These are phyloP conservation scores for Ochlodes sylvanus DNA, from an alignment of 2,888 invertebrate species.

Conservation along the genomic window DNA sequence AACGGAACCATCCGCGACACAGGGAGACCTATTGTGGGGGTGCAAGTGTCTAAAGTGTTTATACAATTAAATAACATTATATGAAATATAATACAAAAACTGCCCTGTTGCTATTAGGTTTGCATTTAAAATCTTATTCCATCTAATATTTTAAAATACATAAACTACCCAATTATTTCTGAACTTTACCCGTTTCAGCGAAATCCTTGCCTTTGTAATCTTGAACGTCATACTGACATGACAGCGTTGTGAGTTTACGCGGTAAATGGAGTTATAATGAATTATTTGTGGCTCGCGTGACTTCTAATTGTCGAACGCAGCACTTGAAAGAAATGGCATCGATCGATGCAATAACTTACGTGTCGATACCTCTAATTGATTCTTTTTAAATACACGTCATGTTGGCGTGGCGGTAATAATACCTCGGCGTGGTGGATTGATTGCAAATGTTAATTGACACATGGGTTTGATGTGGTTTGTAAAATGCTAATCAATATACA, in stretches of 20 bases:
- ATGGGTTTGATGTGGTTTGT: too few species aligned
- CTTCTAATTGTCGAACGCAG: constrained; percentile 62
- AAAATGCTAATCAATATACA: too few species aligned
- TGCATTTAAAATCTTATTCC: too few species aligned
- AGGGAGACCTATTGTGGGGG: too few species aligned
- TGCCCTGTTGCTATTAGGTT: too few species aligned
- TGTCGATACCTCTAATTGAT: constrained; percentile 27
- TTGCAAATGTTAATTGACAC: not conserved
- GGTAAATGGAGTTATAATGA: constrained; percentile 73
- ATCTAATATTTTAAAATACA: constrained; percentile 2
- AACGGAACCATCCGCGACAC: too few species aligned
- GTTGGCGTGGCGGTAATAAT: not conserved
- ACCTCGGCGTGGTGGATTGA: not conserved
- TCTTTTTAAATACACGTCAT: constrained; percentile 5
- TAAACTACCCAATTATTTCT: constrained; percentile 81
- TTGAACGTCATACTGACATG: constrained; percentile 80
- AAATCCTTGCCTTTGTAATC: constrained; percentile 64
- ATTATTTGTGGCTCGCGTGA: constrained; percentile 82
- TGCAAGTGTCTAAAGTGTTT: too few species aligned
- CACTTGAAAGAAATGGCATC: constrained; percentile 39
- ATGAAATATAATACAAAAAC: too few species aligned
- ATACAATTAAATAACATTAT: too few species aligned
- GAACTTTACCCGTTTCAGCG: constrained; percentile 67
- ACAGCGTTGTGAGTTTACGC: constrained; percentile 81
- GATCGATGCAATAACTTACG: constrained; percentile 18